phyloP scores from a whole-genome alignment of 2,113 vertebrate genomes.

The Leucopternis melanops region DNA sequence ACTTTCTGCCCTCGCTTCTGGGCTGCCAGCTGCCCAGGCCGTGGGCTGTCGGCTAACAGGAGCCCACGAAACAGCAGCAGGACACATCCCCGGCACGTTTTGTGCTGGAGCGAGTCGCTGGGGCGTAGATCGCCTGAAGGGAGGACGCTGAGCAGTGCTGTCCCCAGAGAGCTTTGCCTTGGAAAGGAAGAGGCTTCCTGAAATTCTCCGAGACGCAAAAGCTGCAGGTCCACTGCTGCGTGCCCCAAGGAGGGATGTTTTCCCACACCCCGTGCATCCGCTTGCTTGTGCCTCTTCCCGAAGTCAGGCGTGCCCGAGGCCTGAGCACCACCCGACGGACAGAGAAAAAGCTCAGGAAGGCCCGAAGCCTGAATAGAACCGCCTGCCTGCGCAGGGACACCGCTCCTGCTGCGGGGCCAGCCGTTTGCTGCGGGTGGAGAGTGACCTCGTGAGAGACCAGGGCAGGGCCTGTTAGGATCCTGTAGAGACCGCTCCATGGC shows the following conservation, averaged over 20 bases:
- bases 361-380: neutral
- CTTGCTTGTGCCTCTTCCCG: neutral
- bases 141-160: neutral
- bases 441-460: too few relatives aligned
- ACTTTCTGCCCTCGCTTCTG: neutral
- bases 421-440: neutral
- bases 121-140: fast-evolving
- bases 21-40: neutral
- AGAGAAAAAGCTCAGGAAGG: neutral
- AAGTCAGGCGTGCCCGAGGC: neutral
- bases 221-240: neutral
- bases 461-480: neutral
- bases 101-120: neutral
- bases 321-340: neutral
- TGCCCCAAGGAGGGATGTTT: fast-evolving
- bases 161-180: neutral
- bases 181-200: neutral
- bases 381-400: fast-evolving
- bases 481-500: neutral
- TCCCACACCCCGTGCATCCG: neutral
- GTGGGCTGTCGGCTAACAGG: fast-evolving
- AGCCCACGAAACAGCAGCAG: neutral
- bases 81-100: fast-evolving
- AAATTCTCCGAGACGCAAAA: neutral
- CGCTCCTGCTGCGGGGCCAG: neutral